phyloP scores from a whole-genome alignment of 2,888 invertebrate species.

The Tuberolachnus salignus region DNA sequence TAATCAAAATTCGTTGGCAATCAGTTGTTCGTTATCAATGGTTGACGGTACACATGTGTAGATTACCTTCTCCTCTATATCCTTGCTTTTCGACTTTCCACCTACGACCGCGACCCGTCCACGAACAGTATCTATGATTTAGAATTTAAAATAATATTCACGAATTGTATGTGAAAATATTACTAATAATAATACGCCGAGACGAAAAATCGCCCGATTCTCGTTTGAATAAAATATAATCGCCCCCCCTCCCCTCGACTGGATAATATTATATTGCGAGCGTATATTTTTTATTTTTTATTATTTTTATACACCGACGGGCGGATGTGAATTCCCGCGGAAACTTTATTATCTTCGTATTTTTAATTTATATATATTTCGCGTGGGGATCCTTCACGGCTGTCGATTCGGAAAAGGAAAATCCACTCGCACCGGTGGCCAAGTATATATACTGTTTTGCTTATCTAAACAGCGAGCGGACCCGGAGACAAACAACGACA shows the following conservation, averaged over 20 bases:
- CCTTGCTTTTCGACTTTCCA: too few relatives aligned
- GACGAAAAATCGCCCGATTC: too few relatives aligned
- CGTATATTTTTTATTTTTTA: neutral
- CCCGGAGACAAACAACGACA: slow-evolving; percentile 10
- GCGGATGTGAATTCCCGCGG: neutral
- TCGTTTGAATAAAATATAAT: neutral
- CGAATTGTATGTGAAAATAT: too few relatives aligned
- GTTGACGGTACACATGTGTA: too few relatives aligned
- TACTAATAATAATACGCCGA: too few relatives aligned
- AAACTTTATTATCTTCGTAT: slow-evolving; percentile 41
- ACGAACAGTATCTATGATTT: too few relatives aligned
- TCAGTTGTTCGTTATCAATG: too few relatives aligned
- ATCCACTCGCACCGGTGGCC: neutral
- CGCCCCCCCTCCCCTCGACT: neutral
- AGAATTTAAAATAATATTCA: too few relatives aligned
- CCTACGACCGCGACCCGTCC: too few relatives aligned
- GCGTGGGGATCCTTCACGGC: neutral
- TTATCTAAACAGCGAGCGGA: slow-evolving; percentile 21
- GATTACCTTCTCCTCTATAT: too few relatives aligned
- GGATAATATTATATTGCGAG: neutral
- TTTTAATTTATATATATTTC: slow-evolving; percentile 43
- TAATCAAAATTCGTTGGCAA: too few relatives aligned
- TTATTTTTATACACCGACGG: neutral
- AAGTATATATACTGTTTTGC: neutral
- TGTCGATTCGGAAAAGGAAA: slow-evolving; percentile 38